Base-by-base conservation (phyloP, 2,113 vertebrate species). In the Ophthalmolycus amberensis region DNA sequence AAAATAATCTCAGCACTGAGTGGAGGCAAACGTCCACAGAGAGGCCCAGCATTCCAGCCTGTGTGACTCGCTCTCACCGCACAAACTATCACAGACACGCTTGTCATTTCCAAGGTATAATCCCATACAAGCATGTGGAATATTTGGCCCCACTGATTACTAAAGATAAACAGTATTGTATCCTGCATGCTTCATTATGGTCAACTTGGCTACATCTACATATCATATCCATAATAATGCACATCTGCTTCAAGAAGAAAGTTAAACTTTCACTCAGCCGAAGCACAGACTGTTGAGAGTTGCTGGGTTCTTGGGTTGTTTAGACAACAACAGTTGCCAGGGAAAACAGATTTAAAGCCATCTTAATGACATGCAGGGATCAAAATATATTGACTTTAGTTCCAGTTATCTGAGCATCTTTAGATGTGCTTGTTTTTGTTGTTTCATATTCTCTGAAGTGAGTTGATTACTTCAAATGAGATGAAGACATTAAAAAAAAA, bases 11-110 rank as follows among this genome's bases (percentile, higher is more conserved):
- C 38, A 52, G 75, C 66, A 70, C 63, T 46, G 64, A 84, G 65
- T 79, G 77, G 64, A 87, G 58, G 76, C 68, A 85, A 85, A 84
- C 50, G 79, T 93, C 77, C 88, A 84, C 54, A 77, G 52, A 87
- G 81, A 84, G 85, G 80, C 80, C 91, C 85, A 75, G 76, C 88
- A 94, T 94, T 93, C 90, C 94, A 90, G 75, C 82, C 64, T n/a
- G 86, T 22, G 74, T 91, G 89, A 92, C 71, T 79, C 38, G 66
- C 37, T 85, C 77, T 85, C 60, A 58, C 66, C 74, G 54, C 84
- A 82, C 69, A 84, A 54, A 78, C 62, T 84, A 75, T 76, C 11
- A 10, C 69, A 85, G 62, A 78, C 62, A 80, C 9, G 7, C 71
- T 69, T 60, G 69, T 85, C 85, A 75, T 56, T 46, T 76, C 63